These are phyloP conservation scores for Prenolepis imparis DNA, from an alignment of 2,888 invertebrate species.

Conservation along the genomic window DNA sequence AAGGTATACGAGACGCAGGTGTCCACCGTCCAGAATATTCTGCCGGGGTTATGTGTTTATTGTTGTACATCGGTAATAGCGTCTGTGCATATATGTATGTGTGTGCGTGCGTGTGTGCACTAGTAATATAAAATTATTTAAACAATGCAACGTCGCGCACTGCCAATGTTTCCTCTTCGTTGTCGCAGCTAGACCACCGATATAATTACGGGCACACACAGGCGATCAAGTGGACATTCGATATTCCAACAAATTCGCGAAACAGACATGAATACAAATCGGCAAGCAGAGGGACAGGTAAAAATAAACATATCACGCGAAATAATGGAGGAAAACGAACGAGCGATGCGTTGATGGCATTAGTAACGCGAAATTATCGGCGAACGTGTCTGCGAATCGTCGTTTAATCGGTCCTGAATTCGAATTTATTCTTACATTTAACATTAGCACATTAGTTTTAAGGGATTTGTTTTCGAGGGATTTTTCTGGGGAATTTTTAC, in stretches of 20 bases:
- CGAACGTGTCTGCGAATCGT: neutral
- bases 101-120: neutral
- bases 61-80: neutral
- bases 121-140: conserved; percentile 51
- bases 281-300: neutral
- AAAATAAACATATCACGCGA: conserved; percentile 46
- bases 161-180: conserved; percentile 24
- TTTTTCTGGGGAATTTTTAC: too few relatives aligned
- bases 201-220: conserved; percentile 33
- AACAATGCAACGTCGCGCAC: conserved; percentile 30
- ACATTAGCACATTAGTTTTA: neutral
- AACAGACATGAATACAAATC: conserved; percentile 47
- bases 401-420: neutral
- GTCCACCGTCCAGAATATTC: conserved; percentile 32
- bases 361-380: conserved; percentile 21
- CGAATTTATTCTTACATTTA: neutral
- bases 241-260: conserved; percentile 49
- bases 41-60: neutral
- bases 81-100: too few relatives aligned
- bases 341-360: conserved; percentile 2
- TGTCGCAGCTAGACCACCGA: conserved; percentile 11
- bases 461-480: neutral
- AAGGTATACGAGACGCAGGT: conserved; percentile 44
- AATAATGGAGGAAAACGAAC: conserved; percentile 19
- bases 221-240: conserved; percentile 10